Evolutionary conservation across 2,888 invertebrate species (phyloP).

Genomic region (Eupithecia centaureata): DNA sequence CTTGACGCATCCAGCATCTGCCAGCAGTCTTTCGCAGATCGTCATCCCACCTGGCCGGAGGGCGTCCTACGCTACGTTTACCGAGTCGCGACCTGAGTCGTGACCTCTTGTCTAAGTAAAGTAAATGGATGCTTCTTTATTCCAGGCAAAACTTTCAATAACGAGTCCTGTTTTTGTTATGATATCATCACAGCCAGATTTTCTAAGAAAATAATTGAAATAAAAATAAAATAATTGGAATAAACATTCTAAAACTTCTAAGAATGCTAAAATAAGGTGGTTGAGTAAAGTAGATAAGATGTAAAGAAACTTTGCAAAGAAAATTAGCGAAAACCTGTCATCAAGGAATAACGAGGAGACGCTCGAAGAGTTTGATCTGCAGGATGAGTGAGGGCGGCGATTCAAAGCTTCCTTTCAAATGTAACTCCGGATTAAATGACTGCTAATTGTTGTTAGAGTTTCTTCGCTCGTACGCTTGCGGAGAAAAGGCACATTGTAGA

Average conservation of each 20-base stretch:
- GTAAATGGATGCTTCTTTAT: background rate
- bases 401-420: slow-evolving; percentile 39
- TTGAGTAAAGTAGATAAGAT: background rate
- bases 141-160: background rate
- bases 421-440: slow-evolving; percentile 38
- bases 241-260: background rate
- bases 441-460: slow-evolving; percentile 43
- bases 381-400: slow-evolving; percentile 10
- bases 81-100: too few species aligned
- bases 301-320: slow-evolving; percentile 1
- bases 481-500: background rate
- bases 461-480: slow-evolving; percentile 29
- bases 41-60: too few species aligned
- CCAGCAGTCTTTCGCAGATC: too few species aligned
- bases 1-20: too few species aligned
- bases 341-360: background rate
- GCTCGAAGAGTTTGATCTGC: slow-evolving; percentile 1
- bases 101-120: background rate
- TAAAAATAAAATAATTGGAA: background rate
- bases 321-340: slow-evolving; percentile 9
- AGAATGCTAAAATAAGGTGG: background rate
- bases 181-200: too few species aligned
- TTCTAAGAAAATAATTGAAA: too few species aligned
- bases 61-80: too few species aligned
- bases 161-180: too few species aligned